These are phyloP conservation scores for Sorex fumeus DNA, from an alignment of 2,113 vertebrate species.

Conservation along the genomic window DNA sequence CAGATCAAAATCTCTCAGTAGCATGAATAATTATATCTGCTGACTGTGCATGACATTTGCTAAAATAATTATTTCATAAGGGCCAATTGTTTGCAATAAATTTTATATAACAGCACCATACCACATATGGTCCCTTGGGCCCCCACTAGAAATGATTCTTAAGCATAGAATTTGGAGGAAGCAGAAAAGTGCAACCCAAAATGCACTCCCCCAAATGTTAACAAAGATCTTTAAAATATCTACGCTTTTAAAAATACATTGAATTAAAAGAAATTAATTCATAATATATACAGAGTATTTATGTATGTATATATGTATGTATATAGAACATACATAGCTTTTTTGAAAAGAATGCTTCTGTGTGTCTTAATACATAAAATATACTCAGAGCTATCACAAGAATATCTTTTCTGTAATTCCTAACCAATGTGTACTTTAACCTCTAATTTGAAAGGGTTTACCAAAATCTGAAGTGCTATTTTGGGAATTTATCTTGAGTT, in stretches of 20 bases:
- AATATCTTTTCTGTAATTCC: not conserved
- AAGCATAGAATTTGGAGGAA: too few species aligned
- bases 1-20: slow-evolving; percentile 79
- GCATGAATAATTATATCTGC: slow-evolving; percentile 77
- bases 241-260: slow-evolving; percentile 37
- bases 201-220: not conserved
- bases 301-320: not conserved
- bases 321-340: not conserved
- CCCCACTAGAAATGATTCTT: too few species aligned
- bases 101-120: not conserved
- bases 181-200: too few species aligned
- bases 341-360: slow-evolving; percentile 22
- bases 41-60: slow-evolving; percentile 76
- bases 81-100: not conserved
- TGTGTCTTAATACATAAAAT: not conserved
- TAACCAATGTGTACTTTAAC: not conserved
- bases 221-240: slow-evolving; percentile 12
- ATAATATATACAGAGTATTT: slow-evolving; percentile 42
- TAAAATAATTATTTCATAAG: slow-evolving; percentile 78
- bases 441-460: not conserved
- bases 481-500: slow-evolving; percentile 22
- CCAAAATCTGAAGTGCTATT: slow-evolving; percentile 11
- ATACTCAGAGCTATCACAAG: not conserved
- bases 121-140: too few species aligned
- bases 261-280: not conserved